Conservation (phyloP, 2,113 vertebrate species). For the Cryptomyrus ogoouensis region DNA sequence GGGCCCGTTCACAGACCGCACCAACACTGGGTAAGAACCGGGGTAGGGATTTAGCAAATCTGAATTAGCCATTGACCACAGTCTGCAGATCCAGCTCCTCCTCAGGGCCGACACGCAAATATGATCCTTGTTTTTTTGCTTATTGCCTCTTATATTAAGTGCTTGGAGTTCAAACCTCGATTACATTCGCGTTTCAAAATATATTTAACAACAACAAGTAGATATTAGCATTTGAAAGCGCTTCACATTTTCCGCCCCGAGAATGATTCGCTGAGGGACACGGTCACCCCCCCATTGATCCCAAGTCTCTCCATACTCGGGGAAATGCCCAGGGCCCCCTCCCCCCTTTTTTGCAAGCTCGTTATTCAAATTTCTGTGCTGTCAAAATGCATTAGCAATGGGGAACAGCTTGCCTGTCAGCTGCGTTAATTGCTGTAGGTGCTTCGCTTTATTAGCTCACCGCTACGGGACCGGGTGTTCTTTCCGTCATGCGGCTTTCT, state of each 20-base stretch:
- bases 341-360: constrained; percentile 49
- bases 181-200: constrained; percentile 32
- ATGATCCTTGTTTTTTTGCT: not conserved
- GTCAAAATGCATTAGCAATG: constrained; percentile 65
- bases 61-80: not conserved
- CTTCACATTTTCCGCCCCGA: not conserved
- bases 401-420: constrained; percentile 62
- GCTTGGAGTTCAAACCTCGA: constrained; percentile 39
- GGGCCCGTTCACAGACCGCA: constrained; percentile 39
- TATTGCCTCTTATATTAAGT: constrained; percentile 18
- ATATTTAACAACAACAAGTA: constrained; percentile 37
- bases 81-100: not conserved
- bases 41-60: not conserved
- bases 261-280: not conserved
- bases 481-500: constrained; percentile 35
- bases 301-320: constrained; percentile 23
- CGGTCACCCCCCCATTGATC: not conserved
- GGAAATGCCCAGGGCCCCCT: constrained; percentile 19
- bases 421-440: constrained; percentile 66
- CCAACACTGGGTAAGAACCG: not conserved
- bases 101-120: not conserved
- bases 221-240: constrained; percentile 38
- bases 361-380: constrained; percentile 70
- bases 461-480: constrained; percentile 52
- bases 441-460: constrained; percentile 64